Evolutionary conservation across 2,113 vertebrate genomes (phyloP).

Genomic region (Nanorana parkeri): DNA sequence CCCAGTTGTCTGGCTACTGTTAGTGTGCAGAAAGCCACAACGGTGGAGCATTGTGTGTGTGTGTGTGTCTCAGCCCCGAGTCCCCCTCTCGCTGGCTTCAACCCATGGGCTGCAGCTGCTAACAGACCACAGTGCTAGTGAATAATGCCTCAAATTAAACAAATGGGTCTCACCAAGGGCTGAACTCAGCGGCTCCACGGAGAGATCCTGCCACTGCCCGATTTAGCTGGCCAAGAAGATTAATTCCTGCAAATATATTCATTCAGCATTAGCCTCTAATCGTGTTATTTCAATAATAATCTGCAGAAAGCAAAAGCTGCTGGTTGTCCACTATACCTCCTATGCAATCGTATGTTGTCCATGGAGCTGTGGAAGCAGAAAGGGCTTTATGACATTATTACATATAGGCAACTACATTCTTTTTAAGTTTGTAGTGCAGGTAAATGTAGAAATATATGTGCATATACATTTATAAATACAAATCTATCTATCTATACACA

Average conservation of each 20-base stretch:
- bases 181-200: background rate
- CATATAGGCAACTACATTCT: background rate
- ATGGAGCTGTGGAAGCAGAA: background rate
- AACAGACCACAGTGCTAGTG: constrained; percentile 35
- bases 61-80: background rate
- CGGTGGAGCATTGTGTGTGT: constrained; percentile 33
- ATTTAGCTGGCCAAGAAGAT: constrained; percentile 58
- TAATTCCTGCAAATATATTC: constrained; percentile 56
- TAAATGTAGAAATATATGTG: background rate
- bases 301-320: background rate
- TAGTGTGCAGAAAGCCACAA: background rate
- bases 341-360: background rate
- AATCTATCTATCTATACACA: background rate
- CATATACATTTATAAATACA: background rate
- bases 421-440: background rate
- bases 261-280: constrained; percentile 54
- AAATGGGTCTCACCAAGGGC: constrained; percentile 34
- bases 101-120: constrained; percentile 54
- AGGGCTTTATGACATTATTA: background rate
- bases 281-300: constrained; percentile 44
- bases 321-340: background rate
- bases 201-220: background rate
- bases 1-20: no score
- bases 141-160: constrained; percentile 37
- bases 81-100: constrained; percentile 30